Evolutionary conservation across 2,888 invertebrate species (phyloP).

Genomic region (Leucania comma): DNA sequence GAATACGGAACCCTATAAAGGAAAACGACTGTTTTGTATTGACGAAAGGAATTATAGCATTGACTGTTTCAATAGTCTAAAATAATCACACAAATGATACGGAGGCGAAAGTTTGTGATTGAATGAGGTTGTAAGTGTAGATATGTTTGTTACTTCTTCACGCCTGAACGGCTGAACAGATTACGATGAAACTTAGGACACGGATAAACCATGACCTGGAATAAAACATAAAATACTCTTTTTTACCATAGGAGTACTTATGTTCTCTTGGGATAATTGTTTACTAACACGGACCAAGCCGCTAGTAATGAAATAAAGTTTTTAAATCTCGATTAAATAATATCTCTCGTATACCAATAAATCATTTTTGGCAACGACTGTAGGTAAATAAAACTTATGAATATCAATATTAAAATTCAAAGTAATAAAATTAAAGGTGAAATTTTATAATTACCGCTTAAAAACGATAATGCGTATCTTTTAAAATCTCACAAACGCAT

Average conservation of each 20-base stretch:
- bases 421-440: conserved; percentile 6
- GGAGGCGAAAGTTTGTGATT: neutral
- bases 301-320: neutral
- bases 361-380: neutral
- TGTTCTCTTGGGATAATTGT: too few relatives aligned
- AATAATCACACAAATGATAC: neutral
- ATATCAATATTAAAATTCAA: neutral
- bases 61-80: neutral
- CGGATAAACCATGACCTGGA: neutral
- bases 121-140: too few relatives aligned
- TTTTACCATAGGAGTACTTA: too few relatives aligned
- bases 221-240: neutral
- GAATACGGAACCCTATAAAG: neutral
- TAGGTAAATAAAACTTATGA: neutral
- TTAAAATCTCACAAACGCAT: conserved; percentile 12
- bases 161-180: neutral
- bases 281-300: neutral
- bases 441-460: conserved; percentile 27
- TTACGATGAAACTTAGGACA: neutral
- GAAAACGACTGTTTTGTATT: neutral
- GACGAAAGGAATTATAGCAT: neutral
- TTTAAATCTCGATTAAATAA: neutral
- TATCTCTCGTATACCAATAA: neutral
- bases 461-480: conserved; percentile 7
- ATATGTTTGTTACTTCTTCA: neutral